Base-by-base conservation (phyloP, 53 echinoderm and acorn worm species). In the Hippasteria phrygiana region DNA sequence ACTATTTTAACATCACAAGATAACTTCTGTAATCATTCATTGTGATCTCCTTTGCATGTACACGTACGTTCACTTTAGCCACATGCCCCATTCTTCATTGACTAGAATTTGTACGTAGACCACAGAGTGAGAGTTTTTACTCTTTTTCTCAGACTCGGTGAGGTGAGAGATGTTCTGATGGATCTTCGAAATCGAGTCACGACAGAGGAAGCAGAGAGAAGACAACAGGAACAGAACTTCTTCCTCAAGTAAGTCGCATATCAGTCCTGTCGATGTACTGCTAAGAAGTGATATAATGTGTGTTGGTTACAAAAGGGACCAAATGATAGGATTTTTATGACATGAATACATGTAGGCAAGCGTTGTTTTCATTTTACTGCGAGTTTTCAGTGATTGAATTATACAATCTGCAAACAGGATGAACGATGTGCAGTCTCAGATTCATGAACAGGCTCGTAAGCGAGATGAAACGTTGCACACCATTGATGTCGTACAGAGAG, bases 381-480 rank as follows among this genome's bases (percentile, higher is more conserved):
- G n/a, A n/a, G n/a, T n/a, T n/a, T n/a, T n/a, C n/a, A n/a, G n/a
- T n/a, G 18, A 66, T 35, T 7, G 34, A 10, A 13, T 0, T 35
- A 14, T 66, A 35, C 7, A 35, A 1, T 36, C 67, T 31, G 1
- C 20, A 1, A 34, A 0, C 77, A 99, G 99, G 73, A 45, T 94
- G 31, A 99, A 96, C 53, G 99, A 99, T 45, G 26, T 99, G 1
- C 99, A 99, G 80, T 46, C 89, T 13, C 99, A 99, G 80, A 43
- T 99, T 1, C 93, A 99, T 51, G 99, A 99, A 53, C 94, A 95
- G 69, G 72, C 59, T 20, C 83, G 96, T 17, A 99, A 99, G 87
- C 92, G 96, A 20, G 99, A 99, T 33, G 99, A 99, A 75, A 88
- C 93, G 20, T 86, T 96, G 93, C 99, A 99, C 62, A 94, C 93